These are phyloP conservation scores for Charina bottae DNA, from an alignment of 2,113 vertebrate species.

Conservation along the genomic window DNA sequence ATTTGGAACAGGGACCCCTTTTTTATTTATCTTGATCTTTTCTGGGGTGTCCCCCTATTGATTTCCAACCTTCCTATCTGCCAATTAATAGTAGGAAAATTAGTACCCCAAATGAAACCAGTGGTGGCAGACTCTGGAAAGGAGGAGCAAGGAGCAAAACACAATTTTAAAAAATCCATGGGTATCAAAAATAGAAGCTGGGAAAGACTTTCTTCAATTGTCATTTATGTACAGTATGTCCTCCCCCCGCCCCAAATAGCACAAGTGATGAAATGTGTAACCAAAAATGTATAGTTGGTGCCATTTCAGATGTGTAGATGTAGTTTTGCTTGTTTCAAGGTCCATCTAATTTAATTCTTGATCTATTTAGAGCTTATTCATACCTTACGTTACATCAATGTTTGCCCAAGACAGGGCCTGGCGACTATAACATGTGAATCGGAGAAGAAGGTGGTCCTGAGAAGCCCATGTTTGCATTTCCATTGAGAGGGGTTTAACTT, in stretches of 20 bases:
- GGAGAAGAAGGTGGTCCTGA: background rate
- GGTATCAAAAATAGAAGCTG: background rate
- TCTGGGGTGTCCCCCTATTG: background rate
- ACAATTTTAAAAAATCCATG: background rate
- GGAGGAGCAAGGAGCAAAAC: background rate
- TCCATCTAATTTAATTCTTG: background rate
- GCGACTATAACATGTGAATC: background rate
- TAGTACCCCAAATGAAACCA: background rate
- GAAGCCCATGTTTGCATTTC: background rate
- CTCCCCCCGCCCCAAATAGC: background rate
- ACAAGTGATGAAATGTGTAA: background rate
- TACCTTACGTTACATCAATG: background rate
- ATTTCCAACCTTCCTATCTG: background rate
- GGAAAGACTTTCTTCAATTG: background rate
- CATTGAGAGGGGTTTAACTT: background rate
- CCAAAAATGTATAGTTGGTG: background rate
- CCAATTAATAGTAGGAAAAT: background rate
- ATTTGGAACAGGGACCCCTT: background rate
- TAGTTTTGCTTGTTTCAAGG: background rate
- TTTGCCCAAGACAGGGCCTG: background rate
- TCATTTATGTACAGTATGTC: background rate
- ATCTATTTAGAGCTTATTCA: background rate
- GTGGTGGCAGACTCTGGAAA: background rate
- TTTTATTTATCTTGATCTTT: background rate
- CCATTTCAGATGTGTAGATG: background rate